A percentile compares a stretch with the other conserved stretches of the same genome.
Evolutionary conservation across 2,113 vertebrate species (phyloP).

Genomic region (Nothobranchius kuhntae): DNA sequence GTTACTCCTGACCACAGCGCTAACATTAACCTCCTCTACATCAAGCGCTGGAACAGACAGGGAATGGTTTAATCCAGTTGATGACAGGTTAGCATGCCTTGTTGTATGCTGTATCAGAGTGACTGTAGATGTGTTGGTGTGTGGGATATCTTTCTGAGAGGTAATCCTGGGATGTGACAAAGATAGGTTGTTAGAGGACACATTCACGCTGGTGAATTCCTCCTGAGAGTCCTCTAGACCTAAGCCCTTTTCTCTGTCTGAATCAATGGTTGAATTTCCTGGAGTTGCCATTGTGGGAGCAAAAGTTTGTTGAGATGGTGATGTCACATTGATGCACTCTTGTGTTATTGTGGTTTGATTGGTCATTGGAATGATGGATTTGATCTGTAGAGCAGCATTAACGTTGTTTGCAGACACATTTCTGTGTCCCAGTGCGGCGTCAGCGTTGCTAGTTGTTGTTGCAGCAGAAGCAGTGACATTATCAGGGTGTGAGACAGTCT

Average conservation of each 20-base stretch:
- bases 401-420: slow-evolving; percentile 3
- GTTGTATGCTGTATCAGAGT: neutral
- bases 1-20: slow-evolving; percentile 1
- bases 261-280: slow-evolving; percentile 17
- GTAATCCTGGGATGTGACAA: neutral
- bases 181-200: slow-evolving; percentile 48
- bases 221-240: slow-evolving; percentile 5
- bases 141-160: neutral
- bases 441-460: slow-evolving; percentile 7
- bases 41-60: neutral
- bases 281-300: slow-evolving; percentile 1
- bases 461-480: neutral
- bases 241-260: neutral
- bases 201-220: slow-evolving; percentile 29
- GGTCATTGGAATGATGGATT: neutral
- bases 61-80: slow-evolving; percentile 7
- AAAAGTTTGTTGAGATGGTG: neutral
- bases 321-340: neutral
- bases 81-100: neutral
- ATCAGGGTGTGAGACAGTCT: slow-evolving; percentile 2
- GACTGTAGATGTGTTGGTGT: neutral
- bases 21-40: slow-evolving; percentile 5
- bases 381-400: neutral
- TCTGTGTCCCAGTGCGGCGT: neutral
- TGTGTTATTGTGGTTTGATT: neutral